Evolutionary conservation across 2,888 invertebrate species (phyloP).

Genomic region (Catocala sponsa): DNA sequence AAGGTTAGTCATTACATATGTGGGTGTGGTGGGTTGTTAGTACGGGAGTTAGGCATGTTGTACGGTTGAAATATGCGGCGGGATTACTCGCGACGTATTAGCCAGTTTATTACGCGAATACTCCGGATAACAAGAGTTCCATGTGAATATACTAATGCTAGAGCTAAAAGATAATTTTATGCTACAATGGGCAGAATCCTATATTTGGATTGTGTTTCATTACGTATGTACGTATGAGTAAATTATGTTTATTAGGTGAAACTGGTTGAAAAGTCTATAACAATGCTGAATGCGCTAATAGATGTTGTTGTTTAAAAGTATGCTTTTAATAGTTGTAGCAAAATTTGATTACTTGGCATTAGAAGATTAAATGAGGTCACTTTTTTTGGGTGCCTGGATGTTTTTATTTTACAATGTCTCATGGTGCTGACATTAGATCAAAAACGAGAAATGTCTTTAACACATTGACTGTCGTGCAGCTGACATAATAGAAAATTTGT

Average conservation of each 20-base stretch:
- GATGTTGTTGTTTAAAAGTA: too few relatives aligned
- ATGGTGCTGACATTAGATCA: too few relatives aligned
- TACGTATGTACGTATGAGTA: neutral
- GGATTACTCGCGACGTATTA: conserved; percentile 14
- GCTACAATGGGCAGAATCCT: conserved; percentile 10
- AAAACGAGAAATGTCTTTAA: too few relatives aligned
- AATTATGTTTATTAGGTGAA: neutral
- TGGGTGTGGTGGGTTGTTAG: neutral
- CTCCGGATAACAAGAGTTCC: conserved; percentile 39
- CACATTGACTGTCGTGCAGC: too few relatives aligned
- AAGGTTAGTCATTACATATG: neutral
- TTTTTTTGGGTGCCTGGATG: too few relatives aligned
- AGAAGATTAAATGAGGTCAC: too few relatives aligned
- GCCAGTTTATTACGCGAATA: conserved; percentile 25
- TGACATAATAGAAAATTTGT: too few relatives aligned
- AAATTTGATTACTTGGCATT: too few relatives aligned
- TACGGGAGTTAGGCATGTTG: neutral
- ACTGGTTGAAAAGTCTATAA: too few relatives aligned
- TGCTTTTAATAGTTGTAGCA: too few relatives aligned
- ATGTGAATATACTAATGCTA: conserved; percentile 29
- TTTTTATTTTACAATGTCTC: too few relatives aligned
- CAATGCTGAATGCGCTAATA: too few relatives aligned
- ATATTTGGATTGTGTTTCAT: conserved; percentile 4
- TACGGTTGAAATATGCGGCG: conserved; percentile 10
- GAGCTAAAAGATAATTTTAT: conserved; percentile 10